Conservation (phyloP, 2,888 invertebrate species). For the Ceraclea dissimilis region DNA sequence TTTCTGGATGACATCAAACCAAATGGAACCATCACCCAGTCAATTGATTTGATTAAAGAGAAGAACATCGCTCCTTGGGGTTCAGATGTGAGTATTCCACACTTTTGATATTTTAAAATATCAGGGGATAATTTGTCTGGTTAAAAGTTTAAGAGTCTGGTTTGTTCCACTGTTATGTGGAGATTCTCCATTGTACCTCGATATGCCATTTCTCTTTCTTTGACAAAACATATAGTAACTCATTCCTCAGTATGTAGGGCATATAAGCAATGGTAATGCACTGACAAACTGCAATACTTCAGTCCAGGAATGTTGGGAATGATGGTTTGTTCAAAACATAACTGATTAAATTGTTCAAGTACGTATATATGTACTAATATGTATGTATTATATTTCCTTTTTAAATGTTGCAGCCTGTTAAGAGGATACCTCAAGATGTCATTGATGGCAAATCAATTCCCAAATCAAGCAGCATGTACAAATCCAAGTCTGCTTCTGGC, state of each 20-base stretch:
- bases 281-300: too few species aligned
- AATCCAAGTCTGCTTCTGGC: constrained; percentile 40
- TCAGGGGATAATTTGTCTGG: too few species aligned
- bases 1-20: constrained; percentile 63
- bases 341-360: too few species aligned
- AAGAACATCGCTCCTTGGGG: constrained; percentile 80
- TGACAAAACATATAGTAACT: too few species aligned
- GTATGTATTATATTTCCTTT: neutral
- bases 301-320: too few species aligned
- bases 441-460: constrained; percentile 49
- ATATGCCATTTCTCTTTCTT: too few species aligned
- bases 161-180: neutral
- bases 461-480: constrained; percentile 55
- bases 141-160: neutral
- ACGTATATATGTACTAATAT: too few species aligned
- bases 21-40: constrained; percentile 50
- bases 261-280: too few species aligned
- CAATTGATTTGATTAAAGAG: constrained; percentile 58
- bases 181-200: neutral
- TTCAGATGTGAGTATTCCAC: constrained; percentile 61
- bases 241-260: too few species aligned
- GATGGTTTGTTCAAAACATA: too few species aligned
- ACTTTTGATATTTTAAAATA: too few species aligned
- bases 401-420: constrained; percentile 35
- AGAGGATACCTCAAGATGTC: constrained; percentile 46